Conservation (phyloP, 2,113 vertebrate species). For the Channa argus region DNA sequence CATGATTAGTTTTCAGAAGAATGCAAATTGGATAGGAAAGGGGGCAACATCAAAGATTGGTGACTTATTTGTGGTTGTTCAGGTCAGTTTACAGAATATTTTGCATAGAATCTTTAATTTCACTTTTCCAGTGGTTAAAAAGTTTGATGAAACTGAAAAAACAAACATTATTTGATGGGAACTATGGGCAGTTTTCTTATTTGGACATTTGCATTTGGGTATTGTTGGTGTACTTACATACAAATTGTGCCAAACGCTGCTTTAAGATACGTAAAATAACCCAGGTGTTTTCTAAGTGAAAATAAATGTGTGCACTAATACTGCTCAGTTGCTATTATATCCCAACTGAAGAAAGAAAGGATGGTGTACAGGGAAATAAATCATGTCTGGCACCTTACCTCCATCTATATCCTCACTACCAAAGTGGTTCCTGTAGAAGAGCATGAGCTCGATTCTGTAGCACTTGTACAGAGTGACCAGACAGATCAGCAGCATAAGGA, state of each 20-base stretch:
- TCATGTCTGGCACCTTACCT: constrained; percentile 80
- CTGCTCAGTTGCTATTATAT: constrained; percentile 32
- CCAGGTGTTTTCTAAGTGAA: constrained; percentile 43
- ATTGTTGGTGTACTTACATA: constrained; percentile 47
- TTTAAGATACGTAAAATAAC: constrained; percentile 47
- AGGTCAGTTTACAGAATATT: constrained; percentile 27
- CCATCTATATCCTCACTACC: constrained; percentile 95
- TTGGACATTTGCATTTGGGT: constrained; percentile 11
- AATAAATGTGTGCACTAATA: constrained; percentile 17
- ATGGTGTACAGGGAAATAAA: constrained; percentile 23
- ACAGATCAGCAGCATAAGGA: constrained; percentile 94
- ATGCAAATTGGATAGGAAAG: constrained; percentile 31
- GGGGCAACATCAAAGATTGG: constrained; percentile 30
- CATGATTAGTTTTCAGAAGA: constrained; percentile 27
- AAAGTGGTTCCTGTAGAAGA: constrained; percentile 98
- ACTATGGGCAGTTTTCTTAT: constrained; percentile 28
- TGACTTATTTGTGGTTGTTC: constrained; percentile 7
- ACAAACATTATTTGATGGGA: constrained; percentile 2
- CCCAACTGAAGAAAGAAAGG: constrained; percentile 12
- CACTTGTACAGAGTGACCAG: constrained; percentile 97
- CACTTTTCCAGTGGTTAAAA: constrained; percentile 1
- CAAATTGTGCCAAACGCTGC: constrained; percentile 32
- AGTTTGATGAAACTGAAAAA: constrained; percentile 12
- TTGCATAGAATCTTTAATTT: neutral
- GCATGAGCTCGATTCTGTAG: constrained; percentile 98